Evolutionary conservation across 2,888 invertebrate genomes (phyloP).

Genomic region (Cyaniris semiargus): DNA sequence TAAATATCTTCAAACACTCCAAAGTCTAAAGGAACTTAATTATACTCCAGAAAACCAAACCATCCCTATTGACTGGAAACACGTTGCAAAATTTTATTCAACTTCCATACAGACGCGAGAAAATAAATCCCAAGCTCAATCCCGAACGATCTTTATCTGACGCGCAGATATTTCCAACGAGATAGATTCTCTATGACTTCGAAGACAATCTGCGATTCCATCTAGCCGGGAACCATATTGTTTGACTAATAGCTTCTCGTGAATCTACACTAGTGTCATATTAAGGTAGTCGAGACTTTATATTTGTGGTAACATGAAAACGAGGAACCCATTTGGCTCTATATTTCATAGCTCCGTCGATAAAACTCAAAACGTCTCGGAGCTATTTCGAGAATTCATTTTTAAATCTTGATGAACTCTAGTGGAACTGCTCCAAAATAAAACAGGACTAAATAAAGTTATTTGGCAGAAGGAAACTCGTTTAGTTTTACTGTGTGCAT

Average conservation of each 20-base stretch:
- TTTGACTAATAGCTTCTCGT: constrained; percentile 61
- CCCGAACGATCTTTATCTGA: constrained; percentile 32
- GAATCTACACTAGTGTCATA: constrained; percentile 55
- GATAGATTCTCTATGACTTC: constrained; percentile 42
- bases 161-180: constrained; percentile 42
- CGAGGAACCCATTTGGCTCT: constrained; percentile 15
- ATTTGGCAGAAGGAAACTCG: not conserved
- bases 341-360: constrained; percentile 10
- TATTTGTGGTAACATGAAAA: constrained; percentile 33
- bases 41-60: not conserved
- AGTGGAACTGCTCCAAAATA: not conserved
- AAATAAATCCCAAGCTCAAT: constrained; percentile 31
- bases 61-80: constrained; percentile 1
- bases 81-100: constrained; percentile 30
- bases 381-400: not conserved
- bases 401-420: constrained; percentile 54
- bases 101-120: constrained; percentile 26
- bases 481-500: not conserved
- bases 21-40: not conserved
- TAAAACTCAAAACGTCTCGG: not conserved
- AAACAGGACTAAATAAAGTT: not conserved
- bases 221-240: constrained; percentile 55
- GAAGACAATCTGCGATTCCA: constrained; percentile 49
- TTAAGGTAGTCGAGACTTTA: constrained; percentile 48
- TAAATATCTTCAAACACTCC: too few species aligned